These are phyloP conservation scores for Copsychus sechellarum DNA, from an alignment of 2,113 vertebrate genomes.

Conservation along the genomic window DNA sequence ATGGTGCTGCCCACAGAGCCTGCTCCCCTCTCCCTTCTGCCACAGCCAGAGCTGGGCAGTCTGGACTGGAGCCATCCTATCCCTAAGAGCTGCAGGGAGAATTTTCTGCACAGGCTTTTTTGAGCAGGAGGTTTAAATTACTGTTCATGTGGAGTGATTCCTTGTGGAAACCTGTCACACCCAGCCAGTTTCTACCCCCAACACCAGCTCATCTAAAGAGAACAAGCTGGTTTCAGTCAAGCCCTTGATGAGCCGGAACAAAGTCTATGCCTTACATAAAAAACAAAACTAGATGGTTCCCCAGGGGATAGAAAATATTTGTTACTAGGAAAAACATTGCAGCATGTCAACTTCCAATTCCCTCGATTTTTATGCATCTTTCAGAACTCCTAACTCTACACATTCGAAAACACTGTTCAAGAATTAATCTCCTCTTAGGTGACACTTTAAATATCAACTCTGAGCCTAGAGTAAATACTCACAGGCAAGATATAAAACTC, in stretches of 20 bases:
- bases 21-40: neutral
- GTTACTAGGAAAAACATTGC: neutral
- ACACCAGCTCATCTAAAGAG: neutral
- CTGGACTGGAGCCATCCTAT: neutral
- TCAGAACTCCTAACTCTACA: neutral
- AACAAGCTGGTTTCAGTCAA: neutral
- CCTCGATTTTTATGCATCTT: conserved; percentile 7
- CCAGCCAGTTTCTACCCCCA: neutral
- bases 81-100: neutral
- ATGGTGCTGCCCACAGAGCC: accelerated
- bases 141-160: neutral
- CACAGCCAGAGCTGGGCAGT: neutral
- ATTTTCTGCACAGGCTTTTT: neutral
- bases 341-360: neutral
- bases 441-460: conserved; percentile 47
- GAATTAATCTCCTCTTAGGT: conserved; percentile 38
- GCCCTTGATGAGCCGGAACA: neutral
- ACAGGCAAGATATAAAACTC: conserved; percentile 17
- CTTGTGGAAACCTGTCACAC: neutral
- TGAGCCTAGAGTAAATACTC: conserved; percentile 51
- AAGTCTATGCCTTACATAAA: neutral
- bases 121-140: neutral
- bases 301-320: neutral
- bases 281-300: neutral
- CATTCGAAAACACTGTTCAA: neutral